These are phyloP conservation scores for Castor canadensis DNA, from an alignment of 2,113 vertebrate genomes.

Conservation along the genomic window DNA sequence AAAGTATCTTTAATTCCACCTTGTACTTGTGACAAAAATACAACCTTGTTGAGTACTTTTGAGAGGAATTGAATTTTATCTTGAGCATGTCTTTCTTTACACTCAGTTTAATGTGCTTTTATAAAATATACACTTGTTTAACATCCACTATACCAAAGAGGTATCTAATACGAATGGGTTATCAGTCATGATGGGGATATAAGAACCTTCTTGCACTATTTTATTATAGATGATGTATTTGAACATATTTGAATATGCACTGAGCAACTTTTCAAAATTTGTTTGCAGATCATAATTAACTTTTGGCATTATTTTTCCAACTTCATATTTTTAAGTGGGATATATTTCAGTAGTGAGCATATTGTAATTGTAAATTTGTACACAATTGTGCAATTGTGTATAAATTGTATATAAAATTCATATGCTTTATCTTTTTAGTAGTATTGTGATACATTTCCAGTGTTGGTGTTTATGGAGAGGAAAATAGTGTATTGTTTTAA, in stretches of 20 bases:
- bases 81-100: conserved; percentile 72
- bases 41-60: conserved; percentile 59
- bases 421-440: conserved; percentile 81
- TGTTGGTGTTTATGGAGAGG: conserved; percentile 83
- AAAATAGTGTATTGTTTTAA: conserved; percentile 84
- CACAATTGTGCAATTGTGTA: conserved; percentile 84
- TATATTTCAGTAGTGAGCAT: conserved; percentile 79
- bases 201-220: conserved; percentile 43
- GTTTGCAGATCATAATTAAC: conserved; percentile 62
- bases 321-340: conserved; percentile 78
- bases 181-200: conserved; percentile 34
- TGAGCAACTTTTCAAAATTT: conserved; percentile 69
- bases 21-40: conserved; percentile 69
- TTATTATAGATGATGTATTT: conserved; percentile 77
- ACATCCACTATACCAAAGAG: conserved; percentile 81
- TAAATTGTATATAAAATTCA: conserved; percentile 75
- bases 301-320: conserved; percentile 78
- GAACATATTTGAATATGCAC: conserved; percentile 74
- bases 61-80: conserved; percentile 55
- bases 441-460: conserved; percentile 83
- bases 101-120: conserved; percentile 70
- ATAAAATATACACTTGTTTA: conserved; percentile 77
- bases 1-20: conserved; percentile 39
- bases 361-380: conserved; percentile 85
- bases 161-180: conserved; percentile 51